Evolutionary conservation across 2,888 invertebrate genomes (phyloP).

Genomic region (Drosophila pseudotalamancana): DNA sequence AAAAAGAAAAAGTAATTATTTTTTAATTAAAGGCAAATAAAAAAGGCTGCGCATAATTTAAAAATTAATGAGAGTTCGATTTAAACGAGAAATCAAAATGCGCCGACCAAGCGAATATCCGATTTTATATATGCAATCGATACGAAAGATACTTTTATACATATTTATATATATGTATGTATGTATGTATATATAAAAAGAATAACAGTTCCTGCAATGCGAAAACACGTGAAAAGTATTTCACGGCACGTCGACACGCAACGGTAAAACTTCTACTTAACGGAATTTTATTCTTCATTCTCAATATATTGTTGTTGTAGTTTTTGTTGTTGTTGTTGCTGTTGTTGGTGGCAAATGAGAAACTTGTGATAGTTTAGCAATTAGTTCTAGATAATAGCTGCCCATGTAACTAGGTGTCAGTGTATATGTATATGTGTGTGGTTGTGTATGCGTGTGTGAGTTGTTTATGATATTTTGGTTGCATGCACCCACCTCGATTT

Average conservation of each 20-base stretch:
- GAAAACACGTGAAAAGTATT: constrained; percentile 26
- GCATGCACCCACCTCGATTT: constrained; percentile 99
- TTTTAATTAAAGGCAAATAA: constrained; percentile 77
- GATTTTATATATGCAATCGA: constrained; percentile 32
- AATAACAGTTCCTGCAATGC: neutral
- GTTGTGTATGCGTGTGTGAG: constrained; percentile 37
- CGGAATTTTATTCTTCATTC: neutral
- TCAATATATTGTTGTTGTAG: neutral
- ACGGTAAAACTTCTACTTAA: constrained; percentile 47
- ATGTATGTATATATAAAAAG: neutral
- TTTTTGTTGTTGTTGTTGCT: too few relatives aligned
- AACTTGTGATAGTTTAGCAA: constrained; percentile 56
- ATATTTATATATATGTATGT: too few relatives aligned
- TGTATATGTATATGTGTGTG: constrained; percentile 25
- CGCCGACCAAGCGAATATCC: constrained; percentile 43
- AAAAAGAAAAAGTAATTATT: constrained; percentile 63
- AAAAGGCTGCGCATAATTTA: constrained; percentile 37
- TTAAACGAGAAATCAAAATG: constrained; percentile 31
- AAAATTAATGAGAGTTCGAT: constrained; percentile 65
- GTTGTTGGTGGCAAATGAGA: constrained; percentile 38
- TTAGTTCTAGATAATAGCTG: constrained; percentile 58
- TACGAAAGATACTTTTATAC: too few relatives aligned
- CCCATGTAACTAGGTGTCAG: constrained; percentile 29
- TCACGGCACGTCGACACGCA: constrained; percentile 48
- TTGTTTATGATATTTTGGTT: constrained; percentile 85